Evolutionary conservation across 1,140 invertebrate species (phyloP).

Genomic region (Neotoxoptera formosana): DNA sequence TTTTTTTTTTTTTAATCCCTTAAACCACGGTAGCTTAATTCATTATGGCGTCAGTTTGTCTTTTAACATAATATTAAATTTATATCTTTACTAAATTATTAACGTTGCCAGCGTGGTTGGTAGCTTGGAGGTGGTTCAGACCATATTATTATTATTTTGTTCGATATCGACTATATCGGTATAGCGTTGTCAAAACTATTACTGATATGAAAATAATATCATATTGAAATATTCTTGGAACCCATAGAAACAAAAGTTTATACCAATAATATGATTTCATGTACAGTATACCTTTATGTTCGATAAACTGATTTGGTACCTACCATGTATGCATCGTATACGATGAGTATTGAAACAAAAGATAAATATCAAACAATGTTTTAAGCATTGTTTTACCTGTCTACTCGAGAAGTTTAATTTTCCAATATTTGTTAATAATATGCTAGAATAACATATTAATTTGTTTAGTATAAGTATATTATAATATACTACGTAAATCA

Average conservation of each 20-base stretch:
- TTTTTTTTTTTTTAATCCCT: not conserved
- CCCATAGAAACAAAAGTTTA: not conserved
- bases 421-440: not conserved
- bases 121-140: not conserved
- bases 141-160: not conserved
- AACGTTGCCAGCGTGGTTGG: too few species aligned
- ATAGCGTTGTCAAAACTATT: not conserved
- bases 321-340: too few species aligned
- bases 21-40: not conserved
- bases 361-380: not conserved
- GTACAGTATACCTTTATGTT: too few species aligned
- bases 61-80: not conserved
- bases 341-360: too few species aligned
- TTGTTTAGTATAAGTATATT: not conserved
- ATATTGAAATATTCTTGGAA: not conserved
- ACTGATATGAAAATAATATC: not conserved
- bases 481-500: not conserved
- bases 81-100: not conserved
- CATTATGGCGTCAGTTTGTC: not conserved
- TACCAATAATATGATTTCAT: not conserved
- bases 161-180: too few species aligned
- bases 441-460: not conserved
- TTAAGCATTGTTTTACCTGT: not conserved
- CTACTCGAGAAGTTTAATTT: not conserved
- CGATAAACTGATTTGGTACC: too few species aligned